Conservation (phyloP, 2,888 invertebrate species). For the Coleophora flavipennella region DNA sequence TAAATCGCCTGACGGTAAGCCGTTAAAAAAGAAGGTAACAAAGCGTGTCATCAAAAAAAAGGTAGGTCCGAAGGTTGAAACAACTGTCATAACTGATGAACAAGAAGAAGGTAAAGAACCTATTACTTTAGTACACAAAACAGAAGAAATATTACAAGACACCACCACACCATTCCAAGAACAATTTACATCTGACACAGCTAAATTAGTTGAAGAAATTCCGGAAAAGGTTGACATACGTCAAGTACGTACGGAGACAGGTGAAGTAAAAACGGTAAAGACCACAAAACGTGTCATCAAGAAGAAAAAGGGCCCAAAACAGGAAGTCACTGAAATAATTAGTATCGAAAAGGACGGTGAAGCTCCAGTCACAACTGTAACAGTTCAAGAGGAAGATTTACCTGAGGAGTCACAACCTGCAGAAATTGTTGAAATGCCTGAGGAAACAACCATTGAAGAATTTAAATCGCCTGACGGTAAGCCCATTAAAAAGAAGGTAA, state of each 20-base stretch:
- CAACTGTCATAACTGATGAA: no score
- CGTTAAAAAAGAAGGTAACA: no score
- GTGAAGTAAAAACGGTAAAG: constrained; percentile 13
- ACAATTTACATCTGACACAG: constrained; percentile 14
- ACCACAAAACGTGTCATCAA: constrained; percentile 21
- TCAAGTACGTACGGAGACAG: constrained; percentile 13
- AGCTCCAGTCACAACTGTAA: constrained; percentile 10
- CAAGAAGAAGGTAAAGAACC: no score
- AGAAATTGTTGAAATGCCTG: constrained; percentile 30
- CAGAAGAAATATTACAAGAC: no score
- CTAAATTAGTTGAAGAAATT: constrained; percentile 30
- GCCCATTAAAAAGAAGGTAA: constrained; percentile 15
- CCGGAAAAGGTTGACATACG: constrained; percentile 13
- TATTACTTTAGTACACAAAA: no score
- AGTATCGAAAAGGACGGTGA: constrained; percentile 17
- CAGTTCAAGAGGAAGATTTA: constrained; percentile 18
- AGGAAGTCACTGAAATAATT: constrained; percentile 48
- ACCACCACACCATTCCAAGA: constrained; percentile 13
- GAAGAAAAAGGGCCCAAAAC: constrained; percentile 36
- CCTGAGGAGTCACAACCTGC: constrained; percentile 3
- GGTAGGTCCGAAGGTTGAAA: no score
- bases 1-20: no score
- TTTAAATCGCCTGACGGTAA: constrained; percentile 12
- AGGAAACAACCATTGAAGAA: constrained; percentile 28
- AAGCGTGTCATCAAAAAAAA: no score